phyloP scores from a whole-genome alignment of 2,113 vertebrate species.

The Chaetura pelagica region DNA sequence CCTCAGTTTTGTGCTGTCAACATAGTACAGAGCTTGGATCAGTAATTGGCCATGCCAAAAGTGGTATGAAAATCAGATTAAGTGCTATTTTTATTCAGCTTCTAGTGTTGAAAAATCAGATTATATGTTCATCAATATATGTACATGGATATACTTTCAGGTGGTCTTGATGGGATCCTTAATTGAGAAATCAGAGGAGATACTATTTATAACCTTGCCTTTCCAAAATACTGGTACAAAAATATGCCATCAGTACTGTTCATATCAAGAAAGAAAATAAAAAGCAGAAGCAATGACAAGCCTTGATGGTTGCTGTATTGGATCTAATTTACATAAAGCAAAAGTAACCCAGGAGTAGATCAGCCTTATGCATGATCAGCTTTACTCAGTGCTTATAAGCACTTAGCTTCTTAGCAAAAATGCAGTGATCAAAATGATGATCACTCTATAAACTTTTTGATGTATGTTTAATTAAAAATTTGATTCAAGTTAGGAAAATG shows the following conservation, averaged over 20 bases:
- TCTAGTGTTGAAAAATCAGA: not conserved
- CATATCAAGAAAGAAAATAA: not conserved
- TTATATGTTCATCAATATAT: not conserved
- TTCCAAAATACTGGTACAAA: not conserved
- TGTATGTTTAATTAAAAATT: constrained; percentile 19
- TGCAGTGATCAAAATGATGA: not conserved
- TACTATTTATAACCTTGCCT: not conserved
- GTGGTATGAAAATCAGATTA: not conserved
- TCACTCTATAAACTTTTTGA: not conserved
- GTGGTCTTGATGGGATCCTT: not conserved
- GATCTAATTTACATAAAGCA: not conserved
- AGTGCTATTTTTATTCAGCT: not conserved
- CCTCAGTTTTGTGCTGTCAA: not conserved
- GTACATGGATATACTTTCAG: not conserved
- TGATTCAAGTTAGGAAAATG: not conserved
- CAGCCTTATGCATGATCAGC: not conserved
- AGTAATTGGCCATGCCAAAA: not conserved
- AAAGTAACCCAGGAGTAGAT: not conserved
- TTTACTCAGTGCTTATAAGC: not conserved
- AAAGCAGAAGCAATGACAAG: not conserved
- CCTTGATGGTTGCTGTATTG: not conserved
- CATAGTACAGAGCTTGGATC: not conserved
- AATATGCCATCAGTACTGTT: not conserved
- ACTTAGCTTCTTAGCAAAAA: not conserved
- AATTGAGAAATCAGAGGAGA: not conserved